These are phyloP conservation scores for Lasioglossum marginatum DNA, from an alignment of 2,888 invertebrate genomes.

Conservation along the genomic window DNA sequence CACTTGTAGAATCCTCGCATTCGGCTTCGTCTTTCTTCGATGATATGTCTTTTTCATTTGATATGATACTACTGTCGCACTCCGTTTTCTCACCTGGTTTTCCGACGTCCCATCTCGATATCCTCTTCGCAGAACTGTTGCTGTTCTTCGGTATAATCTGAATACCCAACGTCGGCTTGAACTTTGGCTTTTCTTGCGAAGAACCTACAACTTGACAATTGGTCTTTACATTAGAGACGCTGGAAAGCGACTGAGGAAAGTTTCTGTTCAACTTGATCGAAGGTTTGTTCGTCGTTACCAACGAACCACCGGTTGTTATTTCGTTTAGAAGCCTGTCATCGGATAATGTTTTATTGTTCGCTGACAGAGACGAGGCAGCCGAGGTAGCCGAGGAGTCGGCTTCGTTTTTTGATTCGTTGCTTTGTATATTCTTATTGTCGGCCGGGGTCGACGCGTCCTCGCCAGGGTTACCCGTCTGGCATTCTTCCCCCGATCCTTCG, in stretches of 20 bases:
- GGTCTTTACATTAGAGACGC: slow-evolving; percentile 52
- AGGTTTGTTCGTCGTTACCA: slow-evolving; percentile 66
- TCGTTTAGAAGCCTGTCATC: slow-evolving; percentile 73
- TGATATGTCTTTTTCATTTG: slow-evolving; percentile 80
- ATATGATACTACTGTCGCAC: slow-evolving; percentile 77
- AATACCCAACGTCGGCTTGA: slow-evolving; percentile 82
- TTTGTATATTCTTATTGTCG: slow-evolving; percentile 75
- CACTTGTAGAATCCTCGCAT: slow-evolving; percentile 64
- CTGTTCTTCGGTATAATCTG: slow-evolving; percentile 79
- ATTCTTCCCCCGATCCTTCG: slow-evolving; percentile 90
- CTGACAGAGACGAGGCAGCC: slow-evolving; percentile 62
- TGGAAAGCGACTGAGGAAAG: slow-evolving; percentile 63
- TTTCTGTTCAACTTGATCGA: slow-evolving; percentile 72
- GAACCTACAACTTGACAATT: slow-evolving; percentile 64
- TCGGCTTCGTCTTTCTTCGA: slow-evolving; percentile 60
- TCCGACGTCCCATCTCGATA: slow-evolving; percentile 85
- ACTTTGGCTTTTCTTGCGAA: slow-evolving; percentile 76
- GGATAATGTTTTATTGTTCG: slow-evolving; percentile 67
- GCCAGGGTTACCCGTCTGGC: slow-evolving; percentile 90
- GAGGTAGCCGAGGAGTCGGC: slow-evolving; percentile 69
- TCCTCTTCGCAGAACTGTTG: slow-evolving; percentile 76
- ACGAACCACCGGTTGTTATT: slow-evolving; percentile 69
- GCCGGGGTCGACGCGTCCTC: slow-evolving; percentile 75
- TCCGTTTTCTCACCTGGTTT: slow-evolving; percentile 77
- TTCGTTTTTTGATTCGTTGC: slow-evolving; percentile 78